Conservation (phyloP, 2,113 vertebrate species). For the Phrynosoma blainvillii region DNA sequence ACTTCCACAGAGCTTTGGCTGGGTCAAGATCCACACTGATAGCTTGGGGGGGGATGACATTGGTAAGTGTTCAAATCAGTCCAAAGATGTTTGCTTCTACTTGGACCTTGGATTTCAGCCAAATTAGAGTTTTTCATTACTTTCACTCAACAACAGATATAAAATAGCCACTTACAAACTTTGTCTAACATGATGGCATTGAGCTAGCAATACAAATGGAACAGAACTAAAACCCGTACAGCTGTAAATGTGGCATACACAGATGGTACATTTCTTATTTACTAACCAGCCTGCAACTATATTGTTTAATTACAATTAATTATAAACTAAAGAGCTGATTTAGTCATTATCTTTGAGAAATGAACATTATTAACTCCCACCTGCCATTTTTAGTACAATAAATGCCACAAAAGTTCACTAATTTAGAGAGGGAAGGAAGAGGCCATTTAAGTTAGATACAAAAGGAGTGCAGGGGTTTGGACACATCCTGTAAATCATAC, state of each 20-base stretch:
- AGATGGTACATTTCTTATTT: neutral
- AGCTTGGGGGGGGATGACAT: neutral
- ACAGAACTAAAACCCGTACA: neutral
- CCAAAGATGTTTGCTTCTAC: neutral
- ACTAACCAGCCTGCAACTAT: slow-evolving; percentile 1
- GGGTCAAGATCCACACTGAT: neutral
- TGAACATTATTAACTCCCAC: slow-evolving; percentile 22
- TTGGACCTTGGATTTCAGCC: neutral
- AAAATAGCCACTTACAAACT: slow-evolving; percentile 9
- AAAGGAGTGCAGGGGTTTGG: neutral
- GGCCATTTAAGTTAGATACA: slow-evolving; percentile 11
- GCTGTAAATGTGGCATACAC: neutral
- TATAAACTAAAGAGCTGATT: slow-evolving; percentile 42
- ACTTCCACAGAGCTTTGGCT: neutral
- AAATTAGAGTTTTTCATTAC: neutral
- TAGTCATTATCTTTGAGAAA: slow-evolving; percentile 43
- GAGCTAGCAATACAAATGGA: neutral
- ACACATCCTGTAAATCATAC: neutral
- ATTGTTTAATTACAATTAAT: slow-evolving; percentile 38
- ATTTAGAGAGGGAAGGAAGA: neutral
- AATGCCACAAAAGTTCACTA: slow-evolving; percentile 4
- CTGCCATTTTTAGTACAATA: slow-evolving; percentile 20
- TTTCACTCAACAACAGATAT: neutral
- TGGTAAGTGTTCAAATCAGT: neutral
- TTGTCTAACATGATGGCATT: slow-evolving; percentile 22